Percentiles rank a stretch among this genome's conserved stretches.
phyloP scores from a whole-genome alignment of 2,113 vertebrate genomes.

The Nycticorax nycticorax region DNA sequence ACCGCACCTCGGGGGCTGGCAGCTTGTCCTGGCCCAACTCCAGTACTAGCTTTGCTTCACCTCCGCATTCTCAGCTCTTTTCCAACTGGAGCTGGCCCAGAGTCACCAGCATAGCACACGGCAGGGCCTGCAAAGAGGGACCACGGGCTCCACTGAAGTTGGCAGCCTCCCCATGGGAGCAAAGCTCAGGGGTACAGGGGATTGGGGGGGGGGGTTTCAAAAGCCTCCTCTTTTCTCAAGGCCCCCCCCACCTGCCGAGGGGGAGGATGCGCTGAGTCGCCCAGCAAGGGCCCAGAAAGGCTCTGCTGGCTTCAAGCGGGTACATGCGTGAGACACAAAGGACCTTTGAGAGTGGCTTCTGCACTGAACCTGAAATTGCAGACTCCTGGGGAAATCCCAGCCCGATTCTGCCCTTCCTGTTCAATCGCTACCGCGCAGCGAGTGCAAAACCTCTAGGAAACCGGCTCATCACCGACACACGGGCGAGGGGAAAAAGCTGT shows the following conservation, averaged over 20 bases:
- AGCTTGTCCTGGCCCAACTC: not conserved
- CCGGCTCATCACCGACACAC: accelerated
- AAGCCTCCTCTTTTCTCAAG: not conserved
- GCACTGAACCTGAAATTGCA: not conserved
- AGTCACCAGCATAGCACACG: not conserved
- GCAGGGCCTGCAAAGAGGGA: not conserved
- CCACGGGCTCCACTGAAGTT: accelerated
- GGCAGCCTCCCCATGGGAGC: not conserved
- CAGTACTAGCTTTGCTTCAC: not conserved
- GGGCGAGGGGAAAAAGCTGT: not conserved
- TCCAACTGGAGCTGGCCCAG: not conserved
- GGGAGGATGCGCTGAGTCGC: not conserved
- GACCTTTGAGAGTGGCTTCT: not conserved
- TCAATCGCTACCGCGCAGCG: accelerated
- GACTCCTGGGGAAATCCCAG: not conserved
- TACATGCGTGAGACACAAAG: not conserved
- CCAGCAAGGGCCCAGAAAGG: not conserved
- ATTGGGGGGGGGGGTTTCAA: too few species aligned
- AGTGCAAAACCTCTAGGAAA: not conserved
- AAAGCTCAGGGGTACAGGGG: not conserved
- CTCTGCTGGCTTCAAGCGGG: not conserved
- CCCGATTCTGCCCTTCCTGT: not conserved
- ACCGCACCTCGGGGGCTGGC: not conserved
- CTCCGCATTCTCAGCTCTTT: not conserved
- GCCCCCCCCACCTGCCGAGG: not conserved